These are phyloP conservation scores for Barbus barbus DNA, from an alignment of 2,113 vertebrate genomes.

Conservation along the genomic window DNA sequence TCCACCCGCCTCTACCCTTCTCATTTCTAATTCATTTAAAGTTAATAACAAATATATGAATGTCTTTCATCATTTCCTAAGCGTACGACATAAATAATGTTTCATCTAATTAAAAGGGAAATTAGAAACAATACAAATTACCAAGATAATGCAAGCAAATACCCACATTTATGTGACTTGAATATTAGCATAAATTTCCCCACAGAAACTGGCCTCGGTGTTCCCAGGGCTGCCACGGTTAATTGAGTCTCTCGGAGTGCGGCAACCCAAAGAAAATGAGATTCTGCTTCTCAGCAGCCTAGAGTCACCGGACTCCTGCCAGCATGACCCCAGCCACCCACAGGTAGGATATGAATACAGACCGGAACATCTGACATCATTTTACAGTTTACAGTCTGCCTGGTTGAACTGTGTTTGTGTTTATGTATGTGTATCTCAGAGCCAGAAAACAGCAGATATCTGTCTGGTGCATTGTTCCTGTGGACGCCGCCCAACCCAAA, in stretches of 20 bases:
- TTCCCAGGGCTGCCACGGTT: conserved; percentile 91
- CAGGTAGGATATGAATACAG: conserved; percentile 77
- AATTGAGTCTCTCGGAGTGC: conserved; percentile 85
- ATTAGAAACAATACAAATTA: conserved; percentile 30
- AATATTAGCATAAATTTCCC: conserved; percentile 48
- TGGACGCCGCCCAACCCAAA: conserved; percentile 71
- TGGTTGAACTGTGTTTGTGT: conserved; percentile 15
- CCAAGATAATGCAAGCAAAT: conserved; percentile 23
- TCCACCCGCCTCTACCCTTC: background rate
- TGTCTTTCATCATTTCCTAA: conserved; percentile 13
- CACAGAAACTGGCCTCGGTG: conserved; percentile 84
- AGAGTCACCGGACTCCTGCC: conserved; percentile 77
- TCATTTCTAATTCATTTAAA: conserved; percentile 24
- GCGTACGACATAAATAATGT: conserved; percentile 28
- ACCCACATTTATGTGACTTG: conserved; percentile 11
- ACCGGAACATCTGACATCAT: background rate
- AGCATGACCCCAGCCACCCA: conserved; percentile 73
- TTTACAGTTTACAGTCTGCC: background rate
- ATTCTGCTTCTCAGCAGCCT: conserved; percentile 89
- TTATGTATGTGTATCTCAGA: conserved; percentile 65
- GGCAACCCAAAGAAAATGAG: conserved; percentile 93
- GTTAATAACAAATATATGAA: conserved; percentile 11
- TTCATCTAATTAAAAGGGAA: conserved; percentile 21
- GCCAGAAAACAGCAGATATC: conserved; percentile 82
- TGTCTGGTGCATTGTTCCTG: conserved; percentile 87